phyloP scores from a whole-genome alignment of 2,888 invertebrate genomes.

The Tiphia femorata region DNA sequence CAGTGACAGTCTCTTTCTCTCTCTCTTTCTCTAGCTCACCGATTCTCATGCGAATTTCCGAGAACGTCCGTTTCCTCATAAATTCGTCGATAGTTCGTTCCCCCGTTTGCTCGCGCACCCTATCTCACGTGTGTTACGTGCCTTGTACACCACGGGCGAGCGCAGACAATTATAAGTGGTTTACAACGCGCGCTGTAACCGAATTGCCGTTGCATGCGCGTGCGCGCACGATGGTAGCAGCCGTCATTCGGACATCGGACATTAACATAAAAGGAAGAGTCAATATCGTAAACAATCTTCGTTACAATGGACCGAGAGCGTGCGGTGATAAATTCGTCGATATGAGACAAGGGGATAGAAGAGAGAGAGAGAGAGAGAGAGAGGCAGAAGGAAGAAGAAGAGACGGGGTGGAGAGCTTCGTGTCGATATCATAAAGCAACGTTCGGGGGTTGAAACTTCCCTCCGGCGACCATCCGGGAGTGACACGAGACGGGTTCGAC shows the following conservation, averaged over 20 bases:
- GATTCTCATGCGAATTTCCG: slow-evolving; percentile 36
- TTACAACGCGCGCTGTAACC: no score
- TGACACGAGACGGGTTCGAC: slow-evolving; percentile 41
- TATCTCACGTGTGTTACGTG: neutral
- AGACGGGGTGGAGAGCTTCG: slow-evolving; percentile 28
- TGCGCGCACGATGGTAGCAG: slow-evolving; percentile 16
- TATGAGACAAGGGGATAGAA: slow-evolving; percentile 35
- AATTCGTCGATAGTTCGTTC: slow-evolving; percentile 64
- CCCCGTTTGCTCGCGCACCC: slow-evolving; percentile 15
- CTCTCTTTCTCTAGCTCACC: no score
- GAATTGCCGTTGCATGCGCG: no score
- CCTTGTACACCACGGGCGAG: slow-evolving; percentile 13
- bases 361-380: slow-evolving; percentile 22
- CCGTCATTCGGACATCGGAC: slow-evolving; percentile 41
- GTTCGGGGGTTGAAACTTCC: slow-evolving; percentile 43
- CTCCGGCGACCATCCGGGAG: slow-evolving; percentile 17
- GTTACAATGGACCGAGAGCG: slow-evolving; percentile 49
- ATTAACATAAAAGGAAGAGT: slow-evolving; percentile 65
- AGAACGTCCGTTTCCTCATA: slow-evolving; percentile 64
- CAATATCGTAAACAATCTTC: slow-evolving; percentile 64
- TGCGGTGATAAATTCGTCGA: slow-evolving; percentile 56
- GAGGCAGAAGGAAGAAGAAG: neutral
- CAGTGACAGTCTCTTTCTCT: neutral
- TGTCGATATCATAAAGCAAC: slow-evolving; percentile 58
- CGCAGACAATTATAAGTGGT: no score